Evolutionary conservation across 1,140 invertebrate genomes (phyloP), one percentile per base, ranked within the genome.

Genomic region (Hormaphis cornu): DNA sequence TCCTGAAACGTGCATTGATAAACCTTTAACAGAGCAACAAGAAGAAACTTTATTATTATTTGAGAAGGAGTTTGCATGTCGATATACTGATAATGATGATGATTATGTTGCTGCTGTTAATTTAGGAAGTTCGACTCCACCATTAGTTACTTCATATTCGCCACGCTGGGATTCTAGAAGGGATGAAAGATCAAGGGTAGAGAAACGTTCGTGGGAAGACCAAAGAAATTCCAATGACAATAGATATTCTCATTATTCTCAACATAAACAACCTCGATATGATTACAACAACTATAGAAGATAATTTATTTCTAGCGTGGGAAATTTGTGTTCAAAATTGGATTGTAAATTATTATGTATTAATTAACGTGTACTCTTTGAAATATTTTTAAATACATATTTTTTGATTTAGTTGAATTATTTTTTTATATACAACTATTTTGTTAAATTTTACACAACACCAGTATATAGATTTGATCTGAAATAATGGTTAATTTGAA

Each of bases 91-190:
- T 14, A 75, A 78, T 3, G 83, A 84, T 74, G 70, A 61, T 28
- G 79, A 81, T 30, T 84, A 81, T 72, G 76, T 79, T 72, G 76
- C 77, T 40, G 74, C 80, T 3, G 79, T 79, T 54, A 71, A 73
- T 12, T 72, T 75, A 30, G 72, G 76, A 3, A n/a, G 73, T 16
- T 72, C 73, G 14, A 75, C 75, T 16, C 83, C 82, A 16, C 82
- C 82, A 9, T 77, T 84, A 12, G 72, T 83, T 4, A 78, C 82
- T 61, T 80, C 81, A n/a, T 84, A 81, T 80, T 73, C 75, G 26
- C 75, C 72, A 28, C 77, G 76, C 69, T 74, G 75, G 24, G 33
- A 63, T 20, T 18, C 0, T 33, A 44, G 3, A 48, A 46, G 26
- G 9, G n/a, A 48, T 35, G 3, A 48, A 20, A 63, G 33, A 22